Conservation (phyloP, 2,113 vertebrate genomes). For the Neofelis nebulosa region DNA sequence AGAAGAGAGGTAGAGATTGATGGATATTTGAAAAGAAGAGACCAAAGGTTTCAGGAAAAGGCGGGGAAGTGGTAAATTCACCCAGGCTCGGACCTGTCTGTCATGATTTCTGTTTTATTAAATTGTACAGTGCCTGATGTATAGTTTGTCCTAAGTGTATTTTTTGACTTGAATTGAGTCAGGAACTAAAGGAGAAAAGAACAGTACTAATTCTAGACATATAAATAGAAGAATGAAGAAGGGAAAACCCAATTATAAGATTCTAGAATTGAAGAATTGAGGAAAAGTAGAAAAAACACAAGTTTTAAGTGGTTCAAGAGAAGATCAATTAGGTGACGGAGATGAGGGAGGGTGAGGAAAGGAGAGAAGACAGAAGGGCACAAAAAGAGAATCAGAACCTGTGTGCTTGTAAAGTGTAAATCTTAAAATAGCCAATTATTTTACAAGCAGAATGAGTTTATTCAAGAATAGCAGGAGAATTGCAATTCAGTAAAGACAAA, state of each 20-base stretch:
- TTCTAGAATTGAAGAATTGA: neutral
- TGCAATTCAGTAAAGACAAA: too few species aligned
- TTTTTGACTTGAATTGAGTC: neutral
- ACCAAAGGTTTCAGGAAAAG: neutral
- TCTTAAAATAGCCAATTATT: too few species aligned
- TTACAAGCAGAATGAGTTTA: too few species aligned
- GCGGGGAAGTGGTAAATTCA: neutral
- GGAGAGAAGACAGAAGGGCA: neutral
- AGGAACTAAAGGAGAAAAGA: neutral
- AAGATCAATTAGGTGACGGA: neutral
- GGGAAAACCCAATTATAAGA: neutral
- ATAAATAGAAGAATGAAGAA: neutral
- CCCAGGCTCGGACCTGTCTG: neutral
- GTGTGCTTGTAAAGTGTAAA: too few species aligned
- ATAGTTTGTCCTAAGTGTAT: neutral
- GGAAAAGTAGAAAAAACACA: neutral
- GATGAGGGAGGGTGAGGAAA: neutral
- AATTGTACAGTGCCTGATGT: neutral
- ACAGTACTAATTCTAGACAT: neutral
- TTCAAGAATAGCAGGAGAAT: too few species aligned
- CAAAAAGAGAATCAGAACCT: neutral
- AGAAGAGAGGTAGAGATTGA: neutral
- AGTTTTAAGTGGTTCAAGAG: neutral
- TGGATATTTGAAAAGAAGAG: neutral
- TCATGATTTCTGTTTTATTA: neutral